Evolutionary conservation across 2,888 invertebrate genomes (phyloP).

Genomic region (Choreutis nemorana): DNA sequence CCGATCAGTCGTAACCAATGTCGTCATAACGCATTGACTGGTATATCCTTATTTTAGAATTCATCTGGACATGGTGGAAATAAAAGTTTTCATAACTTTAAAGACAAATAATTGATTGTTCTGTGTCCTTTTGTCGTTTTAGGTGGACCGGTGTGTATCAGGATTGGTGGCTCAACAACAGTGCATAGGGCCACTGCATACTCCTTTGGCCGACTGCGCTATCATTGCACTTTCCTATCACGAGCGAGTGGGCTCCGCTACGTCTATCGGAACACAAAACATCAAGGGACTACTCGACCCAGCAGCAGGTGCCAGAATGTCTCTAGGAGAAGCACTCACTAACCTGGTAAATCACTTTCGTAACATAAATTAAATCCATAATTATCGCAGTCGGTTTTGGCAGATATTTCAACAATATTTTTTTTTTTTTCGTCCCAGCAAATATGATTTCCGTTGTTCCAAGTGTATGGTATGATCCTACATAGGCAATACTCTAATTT

Average conservation of each 20-base stretch:
- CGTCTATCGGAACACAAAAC: slow-evolving; percentile 97
- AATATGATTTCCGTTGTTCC: too few species aligned
- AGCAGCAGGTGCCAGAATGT: slow-evolving; percentile 90
- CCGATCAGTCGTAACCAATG: too few species aligned
- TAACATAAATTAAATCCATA: too few species aligned
- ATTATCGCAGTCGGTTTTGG: too few species aligned
- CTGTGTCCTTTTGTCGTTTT: slow-evolving; percentile 1
- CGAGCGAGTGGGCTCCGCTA: slow-evolving; percentile 86
- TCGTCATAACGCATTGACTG: too few species aligned
- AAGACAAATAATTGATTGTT: neutral
- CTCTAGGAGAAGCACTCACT: slow-evolving; percentile 92
- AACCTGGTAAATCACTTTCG: slow-evolving; percentile 86
- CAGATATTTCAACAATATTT: too few species aligned
- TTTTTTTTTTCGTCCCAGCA: too few species aligned
- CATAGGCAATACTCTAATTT: too few species aligned
- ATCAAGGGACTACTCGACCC: slow-evolving; percentile 89
- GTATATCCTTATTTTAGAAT: too few species aligned
- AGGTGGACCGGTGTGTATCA: slow-evolving; percentile 90
- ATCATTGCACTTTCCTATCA: slow-evolving; percentile 88
- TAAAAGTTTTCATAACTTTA: too few species aligned
- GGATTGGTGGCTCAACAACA: slow-evolving; percentile 97
- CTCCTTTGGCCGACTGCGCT: slow-evolving; percentile 94
- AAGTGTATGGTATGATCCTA: too few species aligned
- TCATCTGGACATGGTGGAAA: too few species aligned
- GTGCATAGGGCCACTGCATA: slow-evolving; percentile 96